Evolutionary conservation across 2,113 vertebrate species (phyloP), one percentile per base, ranked within the genome.

Genomic region (Bostrychus sinensis): DNA sequence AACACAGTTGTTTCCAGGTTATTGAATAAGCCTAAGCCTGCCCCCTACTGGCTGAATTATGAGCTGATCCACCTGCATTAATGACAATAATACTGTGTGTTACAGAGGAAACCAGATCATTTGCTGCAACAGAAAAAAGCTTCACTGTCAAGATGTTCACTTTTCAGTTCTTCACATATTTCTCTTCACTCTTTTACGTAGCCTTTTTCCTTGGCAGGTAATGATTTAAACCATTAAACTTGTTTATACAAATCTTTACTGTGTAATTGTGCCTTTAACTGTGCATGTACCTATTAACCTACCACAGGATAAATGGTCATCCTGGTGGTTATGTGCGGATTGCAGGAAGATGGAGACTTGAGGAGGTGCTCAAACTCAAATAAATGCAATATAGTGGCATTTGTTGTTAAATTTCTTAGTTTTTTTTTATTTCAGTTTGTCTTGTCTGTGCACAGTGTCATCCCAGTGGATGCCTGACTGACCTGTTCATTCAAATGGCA

Each of bases 131-230:
- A 0, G 96, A 99, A 88, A 95, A 91, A 55, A 96, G 75, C 84
- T 96, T 98, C 85, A 95, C 94, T 0, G 25, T 95, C 64, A 97
- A 95, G 91, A 92, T 97, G 90, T 97, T 99, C 92, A 95, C 90
- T 17, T 95, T 98, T 87, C 96, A 98, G 85, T 98, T 99, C 91
- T 95, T 99, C 39, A 93, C 94, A 0, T 89, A 97, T 66, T 99
- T 98, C 86, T 97, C 95, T 5, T 98, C 96, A 0, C 93, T 98
- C 38, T 90, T 98, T 87, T 99, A 99, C 57, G 83, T 96, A 0
- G 97, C 96, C 41, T 99, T 98, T 83, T 95, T 98, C 82, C 91
- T 98, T 54, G 97, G 97, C 84, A 94, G 96, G 97, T 98, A 89
- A 76, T 42, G 50, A 16, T 17, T 19, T 46, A 5, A 1, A 1